Base-by-base conservation (phyloP, 2,888 invertebrate species). In the Sphecodes monilicornis region DNA sequence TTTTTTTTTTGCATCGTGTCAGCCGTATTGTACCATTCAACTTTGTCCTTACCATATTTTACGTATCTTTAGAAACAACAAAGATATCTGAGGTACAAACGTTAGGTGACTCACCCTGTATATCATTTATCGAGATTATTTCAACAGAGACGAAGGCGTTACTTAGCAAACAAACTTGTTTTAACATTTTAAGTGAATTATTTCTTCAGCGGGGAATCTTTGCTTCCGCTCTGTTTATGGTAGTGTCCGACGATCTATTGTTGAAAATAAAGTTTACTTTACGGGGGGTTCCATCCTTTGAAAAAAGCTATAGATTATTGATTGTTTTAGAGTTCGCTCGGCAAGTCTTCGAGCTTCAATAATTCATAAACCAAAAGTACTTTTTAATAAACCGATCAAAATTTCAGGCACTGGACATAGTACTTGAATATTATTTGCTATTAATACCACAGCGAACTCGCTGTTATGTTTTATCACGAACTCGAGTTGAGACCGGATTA, bases 171-270 rank as follows among this genome's bases (percentile, higher is more conserved):
- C 72, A 57, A 81, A 76, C 39, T 73, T 73, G 41, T 50, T 60
- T 57, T 32, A 60, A 76, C 60, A 50, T 50, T 72, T 76, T 76
- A 81, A 77, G n/a, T 70, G 69, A 76, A 76, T 81, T 80, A 54
- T 75, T 46, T 73, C 72, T 54, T 29, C 22, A 16, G 29, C 43
- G 43, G 26, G 16, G 57, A 46, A 22, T 60, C 60, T 57, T 16
- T 1, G 26, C 26, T 26, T 13, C 29, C 5, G 57, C 26, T 26
- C 57, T 5, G 29, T 11, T 60, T 13, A 26, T 13, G 57, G 57
- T 29, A 2, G 16, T 0, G 4, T 5, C 26, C 29, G 16, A 29
- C 29, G 29, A 6, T 60, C 29, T 60, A 29, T 29, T 60, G 29
- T 29, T 16, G 60, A 60, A 60, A 29, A 13, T 5, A 5, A 16